Conservation (phyloP, 2,888 invertebrate species). For the Malthinus seriepunctatus region DNA sequence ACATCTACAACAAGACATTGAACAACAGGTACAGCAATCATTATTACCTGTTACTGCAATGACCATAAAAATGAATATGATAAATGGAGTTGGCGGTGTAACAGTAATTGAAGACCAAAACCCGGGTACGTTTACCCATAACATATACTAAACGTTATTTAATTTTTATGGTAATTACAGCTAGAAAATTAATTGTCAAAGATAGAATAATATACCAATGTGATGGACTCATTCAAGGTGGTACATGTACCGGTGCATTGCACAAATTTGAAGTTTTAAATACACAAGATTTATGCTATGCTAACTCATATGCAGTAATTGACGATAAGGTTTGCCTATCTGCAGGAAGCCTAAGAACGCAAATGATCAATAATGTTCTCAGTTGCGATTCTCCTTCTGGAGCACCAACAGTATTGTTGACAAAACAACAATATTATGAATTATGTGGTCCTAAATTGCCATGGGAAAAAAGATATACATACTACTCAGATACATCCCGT, state of each 20-base stretch:
- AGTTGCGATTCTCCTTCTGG: constrained; percentile 1
- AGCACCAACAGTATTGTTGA: not conserved
- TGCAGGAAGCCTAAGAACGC: not conserved
- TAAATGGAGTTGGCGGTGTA: not conserved
- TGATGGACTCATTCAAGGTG: not conserved
- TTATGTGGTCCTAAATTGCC: not conserved
- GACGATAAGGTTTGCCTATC: not conserved
- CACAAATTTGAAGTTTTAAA: not conserved
- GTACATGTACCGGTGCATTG: not conserved
- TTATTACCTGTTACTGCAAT: not conserved
- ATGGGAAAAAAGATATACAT: constrained; percentile 7
- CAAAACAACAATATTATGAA: not conserved
- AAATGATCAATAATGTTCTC: not conserved
- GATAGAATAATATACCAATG: not conserved
- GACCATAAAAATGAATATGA: not conserved
- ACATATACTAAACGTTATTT: not conserved
- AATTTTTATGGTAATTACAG: not conserved
- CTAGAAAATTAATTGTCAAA: not conserved
- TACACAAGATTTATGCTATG: constrained; percentile 2
- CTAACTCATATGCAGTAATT: not conserved
- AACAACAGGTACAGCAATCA: not conserved
- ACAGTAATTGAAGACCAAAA: not conserved
- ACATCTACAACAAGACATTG: not conserved
- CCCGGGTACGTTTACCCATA: not conserved
- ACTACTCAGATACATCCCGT: constrained; percentile 9